Conservation (phyloP, 2,113 vertebrate genomes). For the Seriola aureovittata region DNA sequence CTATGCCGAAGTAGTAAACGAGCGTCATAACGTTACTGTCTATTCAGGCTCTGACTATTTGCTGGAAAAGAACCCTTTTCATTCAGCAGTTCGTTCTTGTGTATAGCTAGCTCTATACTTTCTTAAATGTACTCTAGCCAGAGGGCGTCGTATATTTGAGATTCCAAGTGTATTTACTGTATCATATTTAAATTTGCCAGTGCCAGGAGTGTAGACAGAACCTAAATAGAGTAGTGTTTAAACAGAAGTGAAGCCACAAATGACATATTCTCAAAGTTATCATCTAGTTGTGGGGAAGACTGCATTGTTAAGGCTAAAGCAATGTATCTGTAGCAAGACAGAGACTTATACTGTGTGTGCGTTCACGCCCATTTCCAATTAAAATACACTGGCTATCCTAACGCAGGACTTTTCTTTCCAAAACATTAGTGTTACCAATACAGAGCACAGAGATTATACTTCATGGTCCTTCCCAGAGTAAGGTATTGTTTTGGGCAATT, state of each 20-base stretch:
- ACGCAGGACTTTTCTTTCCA: slow-evolving; percentile 1
- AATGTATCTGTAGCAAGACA: background rate
- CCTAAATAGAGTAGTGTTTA: background rate
- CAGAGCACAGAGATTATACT: slow-evolving; percentile 28
- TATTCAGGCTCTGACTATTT: slow-evolving; percentile 51
- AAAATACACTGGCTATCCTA: background rate
- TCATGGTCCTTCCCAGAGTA: slow-evolving; percentile 11
- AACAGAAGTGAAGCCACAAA: background rate
- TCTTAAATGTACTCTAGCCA: background rate
- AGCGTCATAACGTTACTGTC: slow-evolving; percentile 12
- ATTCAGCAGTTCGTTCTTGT: background rate
- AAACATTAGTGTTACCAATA: slow-evolving; percentile 11
- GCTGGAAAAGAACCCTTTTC: slow-evolving; percentile 45
- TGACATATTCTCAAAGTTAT: background rate
- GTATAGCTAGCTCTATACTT: slow-evolving; percentile 4
- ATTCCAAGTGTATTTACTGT: too few species aligned
- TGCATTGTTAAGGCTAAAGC: background rate
- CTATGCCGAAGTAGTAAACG: slow-evolving; percentile 36
- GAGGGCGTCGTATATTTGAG: background rate
- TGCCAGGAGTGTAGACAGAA: background rate
- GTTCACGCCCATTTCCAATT: slow-evolving; percentile 45
- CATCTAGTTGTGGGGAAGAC: background rate
- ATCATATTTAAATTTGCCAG: background rate
- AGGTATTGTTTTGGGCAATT: slow-evolving; percentile 50
- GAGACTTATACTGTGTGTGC: background rate